Conservation (phyloP, 2,113 vertebrate genomes). For the Rhynchopsitta pachyrhyncha region DNA sequence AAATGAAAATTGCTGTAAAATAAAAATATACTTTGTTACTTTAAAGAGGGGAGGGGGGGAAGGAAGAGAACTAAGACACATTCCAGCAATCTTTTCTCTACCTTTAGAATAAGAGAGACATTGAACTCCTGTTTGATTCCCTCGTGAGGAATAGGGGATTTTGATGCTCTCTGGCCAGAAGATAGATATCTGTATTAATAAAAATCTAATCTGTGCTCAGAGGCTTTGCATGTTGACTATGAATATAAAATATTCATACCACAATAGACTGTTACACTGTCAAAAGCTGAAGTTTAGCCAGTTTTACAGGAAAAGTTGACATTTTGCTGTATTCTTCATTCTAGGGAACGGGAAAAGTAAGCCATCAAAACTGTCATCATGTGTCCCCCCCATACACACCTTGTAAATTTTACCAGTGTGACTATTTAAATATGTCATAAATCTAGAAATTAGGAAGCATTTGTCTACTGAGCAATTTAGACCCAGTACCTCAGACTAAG, state of each 20-base stretch:
- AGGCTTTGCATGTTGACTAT: neutral
- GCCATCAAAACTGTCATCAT: neutral
- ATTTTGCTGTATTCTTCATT: slow-evolving; percentile 36
- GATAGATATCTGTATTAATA: neutral
- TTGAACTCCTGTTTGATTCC: neutral
- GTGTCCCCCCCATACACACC: neutral
- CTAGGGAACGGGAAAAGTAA: neutral
- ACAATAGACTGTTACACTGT: slow-evolving; percentile 39
- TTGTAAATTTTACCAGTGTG: neutral
- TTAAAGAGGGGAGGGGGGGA: neutral
- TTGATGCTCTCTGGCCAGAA: neutral
- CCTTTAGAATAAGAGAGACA: slow-evolving; percentile 7
- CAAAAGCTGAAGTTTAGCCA: slow-evolving; percentile 44
- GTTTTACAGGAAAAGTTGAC: slow-evolving; percentile 16
- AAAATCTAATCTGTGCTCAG: slow-evolving; percentile 36
- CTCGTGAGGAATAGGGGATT: neutral
- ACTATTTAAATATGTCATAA: neutral
- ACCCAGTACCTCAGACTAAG: neutral
- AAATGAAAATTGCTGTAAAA: neutral
- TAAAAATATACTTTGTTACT: neutral
- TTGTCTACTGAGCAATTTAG: neutral
- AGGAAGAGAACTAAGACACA: neutral
- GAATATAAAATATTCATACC: slow-evolving; percentile 40
- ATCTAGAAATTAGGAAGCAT: neutral
- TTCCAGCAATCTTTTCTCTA: neutral